These are phyloP conservation scores for Agelaius tricolor DNA, from an alignment of 2,113 vertebrate species.

Conservation along the genomic window DNA sequence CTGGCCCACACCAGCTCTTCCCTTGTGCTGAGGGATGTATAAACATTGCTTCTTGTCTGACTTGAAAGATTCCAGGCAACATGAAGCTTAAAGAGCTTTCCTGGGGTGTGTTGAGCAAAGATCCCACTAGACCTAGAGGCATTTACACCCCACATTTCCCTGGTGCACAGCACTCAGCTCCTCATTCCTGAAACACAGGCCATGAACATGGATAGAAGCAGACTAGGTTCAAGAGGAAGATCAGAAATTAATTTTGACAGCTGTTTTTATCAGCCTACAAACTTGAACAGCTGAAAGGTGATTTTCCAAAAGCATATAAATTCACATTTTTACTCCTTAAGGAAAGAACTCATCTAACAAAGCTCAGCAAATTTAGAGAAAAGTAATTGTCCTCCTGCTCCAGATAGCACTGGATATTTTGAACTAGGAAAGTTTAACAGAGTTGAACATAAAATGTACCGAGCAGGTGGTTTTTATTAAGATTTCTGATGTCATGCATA, in stretches of 20 bases:
- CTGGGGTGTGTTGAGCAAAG: background rate
- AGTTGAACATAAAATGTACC: background rate
- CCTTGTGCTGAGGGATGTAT: background rate
- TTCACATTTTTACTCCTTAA: background rate
- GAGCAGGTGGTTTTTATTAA: conserved; percentile 60
- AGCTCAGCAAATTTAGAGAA: background rate
- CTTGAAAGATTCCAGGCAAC: conserved; percentile 11
- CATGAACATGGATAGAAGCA: background rate
- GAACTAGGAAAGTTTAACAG: background rate
- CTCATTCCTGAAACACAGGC: background rate
- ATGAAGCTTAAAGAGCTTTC: background rate
- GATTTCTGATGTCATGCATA: conserved; percentile 49
- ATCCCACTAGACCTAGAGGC: background rate
- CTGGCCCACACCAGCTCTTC: background rate
- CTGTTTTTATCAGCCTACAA: background rate
- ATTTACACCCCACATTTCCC: background rate
- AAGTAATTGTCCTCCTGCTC: background rate
- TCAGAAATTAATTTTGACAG: background rate
- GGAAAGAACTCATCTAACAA: background rate
- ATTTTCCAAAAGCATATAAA: background rate
- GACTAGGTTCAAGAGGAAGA: background rate
- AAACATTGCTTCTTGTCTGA: background rate
- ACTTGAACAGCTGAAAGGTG: background rate
- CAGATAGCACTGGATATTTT: conserved; percentile 24
- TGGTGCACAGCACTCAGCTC: background rate